Evolutionary conservation across 2,888 invertebrate species (phyloP).

Genomic region (Callyntrura guangdongensis): DNA sequence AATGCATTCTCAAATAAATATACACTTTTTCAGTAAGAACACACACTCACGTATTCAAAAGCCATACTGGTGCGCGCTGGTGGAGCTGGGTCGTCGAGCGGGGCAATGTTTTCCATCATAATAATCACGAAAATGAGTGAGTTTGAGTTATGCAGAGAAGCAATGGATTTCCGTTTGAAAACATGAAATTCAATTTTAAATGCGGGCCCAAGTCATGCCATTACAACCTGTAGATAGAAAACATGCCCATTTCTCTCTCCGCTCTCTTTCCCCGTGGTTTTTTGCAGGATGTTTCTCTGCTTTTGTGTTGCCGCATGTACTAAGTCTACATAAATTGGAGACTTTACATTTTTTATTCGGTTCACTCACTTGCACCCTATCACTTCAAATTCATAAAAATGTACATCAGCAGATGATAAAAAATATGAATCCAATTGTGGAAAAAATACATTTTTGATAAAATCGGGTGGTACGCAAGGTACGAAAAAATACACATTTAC

Average conservation of each 20-base stretch:
- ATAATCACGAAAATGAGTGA: constrained; percentile 28
- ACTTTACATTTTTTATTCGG: constrained; percentile 38
- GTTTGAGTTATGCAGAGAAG: constrained; percentile 59
- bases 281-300: constrained; percentile 17
- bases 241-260: background rate
- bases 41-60: background rate
- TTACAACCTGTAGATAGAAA: background rate
- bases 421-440: constrained; percentile 68
- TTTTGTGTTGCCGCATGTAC: background rate
- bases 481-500: constrained; percentile 8
- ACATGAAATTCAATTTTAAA: background rate
- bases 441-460: background rate
- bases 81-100: background rate
- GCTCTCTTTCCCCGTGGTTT: background rate
- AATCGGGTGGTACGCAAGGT: background rate
- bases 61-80: background rate
- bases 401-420: constrained; percentile 59
- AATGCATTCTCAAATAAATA: constrained; percentile 16
- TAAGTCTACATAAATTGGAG: background rate
- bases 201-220: constrained; percentile 1
- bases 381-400: constrained; percentile 70
- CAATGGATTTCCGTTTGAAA: constrained; percentile 36
- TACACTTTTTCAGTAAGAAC: background rate
- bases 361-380: constrained; percentile 67
- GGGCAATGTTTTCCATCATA: constrained; percentile 16